Evolutionary conservation across 1,140 invertebrate species (phyloP).

Genomic region (Drosophila serrata): DNA sequence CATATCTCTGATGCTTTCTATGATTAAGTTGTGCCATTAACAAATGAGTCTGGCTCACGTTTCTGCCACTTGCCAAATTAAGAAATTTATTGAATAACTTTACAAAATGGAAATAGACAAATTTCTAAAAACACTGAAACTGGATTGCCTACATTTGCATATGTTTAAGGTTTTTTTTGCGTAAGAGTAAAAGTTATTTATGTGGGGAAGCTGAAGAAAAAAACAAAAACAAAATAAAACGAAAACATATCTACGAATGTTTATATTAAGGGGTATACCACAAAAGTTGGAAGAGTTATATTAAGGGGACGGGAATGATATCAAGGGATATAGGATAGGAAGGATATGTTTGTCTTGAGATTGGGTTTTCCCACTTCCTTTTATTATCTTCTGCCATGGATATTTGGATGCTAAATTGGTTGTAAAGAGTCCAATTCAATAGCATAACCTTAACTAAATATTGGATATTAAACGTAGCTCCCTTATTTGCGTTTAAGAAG

Average conservation of each 20-base stretch:
- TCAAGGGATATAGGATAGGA: too few species aligned
- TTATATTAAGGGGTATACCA: neutral
- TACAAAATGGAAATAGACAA: constrained; percentile 47
- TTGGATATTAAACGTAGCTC: too few species aligned
- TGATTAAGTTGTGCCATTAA: constrained; percentile 38
- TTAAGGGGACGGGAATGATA: too few species aligned
- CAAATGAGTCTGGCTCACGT: constrained; percentile 28
- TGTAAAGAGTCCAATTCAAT: too few species aligned
- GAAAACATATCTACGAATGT: neutral
- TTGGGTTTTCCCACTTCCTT: too few species aligned
- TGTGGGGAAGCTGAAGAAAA: constrained; percentile 27
- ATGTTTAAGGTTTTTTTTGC: constrained; percentile 44
- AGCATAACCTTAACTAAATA: too few species aligned
- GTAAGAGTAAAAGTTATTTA: constrained; percentile 82
- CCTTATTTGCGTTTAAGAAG: too few species aligned
- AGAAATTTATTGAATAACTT: constrained; percentile 31
- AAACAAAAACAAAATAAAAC: neutral
- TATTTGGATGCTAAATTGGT: too few species aligned
- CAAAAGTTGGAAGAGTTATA: too few species aligned
- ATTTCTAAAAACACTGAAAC: constrained; percentile 65
- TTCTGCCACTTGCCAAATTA: constrained; percentile 14
- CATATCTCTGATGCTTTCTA: constrained; percentile 30
- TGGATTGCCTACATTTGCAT: constrained; percentile 54
- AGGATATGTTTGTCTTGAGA: too few species aligned
- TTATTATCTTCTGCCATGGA: too few species aligned